phyloP scores from a whole-genome alignment of 2,888 invertebrate genomes.

The Tortricodes alternella region DNA sequence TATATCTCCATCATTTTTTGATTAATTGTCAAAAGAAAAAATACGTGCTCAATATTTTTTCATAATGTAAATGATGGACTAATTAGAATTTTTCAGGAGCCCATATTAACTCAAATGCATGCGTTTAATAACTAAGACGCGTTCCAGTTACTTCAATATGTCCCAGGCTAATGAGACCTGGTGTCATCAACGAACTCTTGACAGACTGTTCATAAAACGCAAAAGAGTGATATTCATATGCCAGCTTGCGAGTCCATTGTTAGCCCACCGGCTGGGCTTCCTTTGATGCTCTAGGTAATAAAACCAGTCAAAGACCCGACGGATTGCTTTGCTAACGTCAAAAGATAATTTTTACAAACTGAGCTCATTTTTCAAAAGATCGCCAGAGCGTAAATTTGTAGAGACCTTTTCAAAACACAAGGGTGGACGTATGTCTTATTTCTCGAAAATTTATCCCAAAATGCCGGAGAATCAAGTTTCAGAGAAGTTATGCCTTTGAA shows the following conservation, averaged over 20 bases:
- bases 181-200: background rate
- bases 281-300: conserved; percentile 17
- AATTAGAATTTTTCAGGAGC: too few species aligned
- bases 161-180: background rate
- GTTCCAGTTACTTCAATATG: too few species aligned
- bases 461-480: too few species aligned
- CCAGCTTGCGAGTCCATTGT: conserved; percentile 8
- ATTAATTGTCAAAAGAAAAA: too few species aligned
- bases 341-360: conserved; percentile 17
- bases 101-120: too few species aligned
- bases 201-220: background rate
- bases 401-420: background rate
- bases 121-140: too few species aligned
- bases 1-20: too few species aligned
- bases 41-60: too few species aligned
- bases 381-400: background rate
- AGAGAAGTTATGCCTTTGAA: too few species aligned
- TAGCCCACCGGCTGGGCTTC: conserved; percentile 19
- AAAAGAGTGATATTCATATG: conserved; percentile 5
- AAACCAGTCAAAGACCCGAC: conserved; percentile 13
- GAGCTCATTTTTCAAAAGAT: conserved; percentile 17
- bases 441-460: too few species aligned
- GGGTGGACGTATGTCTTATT: background rate
- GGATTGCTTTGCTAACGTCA: conserved; percentile 14
- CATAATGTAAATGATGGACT: too few species aligned